Base-by-base conservation (phyloP, 2,888 invertebrate species). In the Thymelicus acteon region DNA sequence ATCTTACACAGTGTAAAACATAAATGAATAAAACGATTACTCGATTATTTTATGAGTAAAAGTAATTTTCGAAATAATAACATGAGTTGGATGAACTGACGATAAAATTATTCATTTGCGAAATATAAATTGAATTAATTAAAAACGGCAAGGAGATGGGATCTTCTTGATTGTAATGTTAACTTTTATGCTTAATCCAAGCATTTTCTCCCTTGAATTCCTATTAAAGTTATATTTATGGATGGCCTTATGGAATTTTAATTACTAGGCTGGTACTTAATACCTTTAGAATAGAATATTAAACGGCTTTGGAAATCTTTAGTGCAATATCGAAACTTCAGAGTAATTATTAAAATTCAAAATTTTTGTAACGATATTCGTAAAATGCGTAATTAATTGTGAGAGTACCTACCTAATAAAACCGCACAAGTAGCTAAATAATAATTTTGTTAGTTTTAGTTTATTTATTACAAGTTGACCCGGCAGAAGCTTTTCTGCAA, bases 81-180 rank as follows among this genome's bases (percentile, higher is more conserved):
- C 49, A 52, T 52, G 19, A 52, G 49, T 52, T 52, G 49, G 15
- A 52, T 52, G 49, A 19, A 7, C 15, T 7, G 15, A 52, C 15
- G 15, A 19, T 8, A 15, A 15, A 52, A 19, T 52, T 52, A 52
- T 52, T 52, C 49, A 52, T 52, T 52, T 15, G 15, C 7, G 54
- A 54, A 54, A 24, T 54, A 24, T 54, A 54, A 10, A 54, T 54
- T 54, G 24, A 54, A 12, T 12, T 54, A 54, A 54, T 54, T 54
- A 54, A 31, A 15, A 24, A 54, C 24, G 12, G 24, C 10, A 54
- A 5, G 24, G 54, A 54, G 24, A 54, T 54, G 19, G 24, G 12
- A 54, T 54, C 54, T 54, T 24, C 54, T 19, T 24, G 24, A 54
- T 54, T 54, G 24, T 54, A 54, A 54, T 24, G 54, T 49, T 54